Conservation (phyloP, 2,797 vertebrate genomes). For the Enteromius treurensis region DNA sequence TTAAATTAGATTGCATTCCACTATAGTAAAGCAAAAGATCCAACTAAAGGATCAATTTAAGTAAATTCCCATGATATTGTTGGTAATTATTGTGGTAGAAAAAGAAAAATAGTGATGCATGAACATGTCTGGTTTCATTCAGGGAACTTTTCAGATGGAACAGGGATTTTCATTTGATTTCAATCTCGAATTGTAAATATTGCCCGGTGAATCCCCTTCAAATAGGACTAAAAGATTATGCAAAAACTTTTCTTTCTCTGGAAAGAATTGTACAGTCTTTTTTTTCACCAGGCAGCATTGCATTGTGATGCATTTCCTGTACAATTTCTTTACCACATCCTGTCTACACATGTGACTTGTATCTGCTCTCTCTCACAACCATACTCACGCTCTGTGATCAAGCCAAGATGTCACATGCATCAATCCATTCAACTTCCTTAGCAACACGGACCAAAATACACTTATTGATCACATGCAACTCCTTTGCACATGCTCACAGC, state of each 20-base stretch:
- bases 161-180: neutral
- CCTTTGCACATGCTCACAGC: neutral
- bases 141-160: constrained; percentile 12
- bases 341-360: constrained; percentile 58
- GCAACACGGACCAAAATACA: neutral
- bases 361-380: constrained; percentile 32
- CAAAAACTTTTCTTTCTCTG: constrained; percentile 27
- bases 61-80: neutral
- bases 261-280: constrained; percentile 38
- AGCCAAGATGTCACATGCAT: constrained; percentile 39
- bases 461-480: neutral
- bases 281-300: constrained; percentile 61
- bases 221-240: neutral
- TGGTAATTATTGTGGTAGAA: neutral
- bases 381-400: constrained; percentile 29
- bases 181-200: neutral
- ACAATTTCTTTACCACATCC: constrained; percentile 71
- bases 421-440: neutral
- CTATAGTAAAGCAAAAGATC: neutral
- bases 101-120: neutral
- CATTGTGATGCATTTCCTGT: constrained; percentile 67
- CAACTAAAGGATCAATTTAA: neutral
- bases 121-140: neutral
- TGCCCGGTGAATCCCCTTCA: constrained; percentile 22
- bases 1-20: neutral